Evolutionary conservation across 92 coral and sea anemone genomes (phyloP), one percentile per base, ranked within the genome.

Genomic region (Heliopora coerulea): DNA sequence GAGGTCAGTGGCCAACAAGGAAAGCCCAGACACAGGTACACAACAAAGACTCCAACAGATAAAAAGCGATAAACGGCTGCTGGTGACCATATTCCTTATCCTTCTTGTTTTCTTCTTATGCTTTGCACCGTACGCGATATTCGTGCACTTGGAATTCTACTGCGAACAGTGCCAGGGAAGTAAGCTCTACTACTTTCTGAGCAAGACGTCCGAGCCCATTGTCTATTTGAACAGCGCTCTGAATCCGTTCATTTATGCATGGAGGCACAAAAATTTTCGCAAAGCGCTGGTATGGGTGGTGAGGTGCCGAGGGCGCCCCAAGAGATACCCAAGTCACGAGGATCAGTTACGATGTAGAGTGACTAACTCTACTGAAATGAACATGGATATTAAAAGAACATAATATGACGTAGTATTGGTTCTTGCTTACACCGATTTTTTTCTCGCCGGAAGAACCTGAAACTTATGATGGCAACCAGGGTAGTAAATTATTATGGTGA

Each of bases 181-280:
- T 42, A 4, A 26, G 28, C 21, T 69, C n/a, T 72, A 67, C 39
- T 14, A 35, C 18, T 59, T 40, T 13, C 3, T 58, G 60, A 41
- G 59, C 46, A 68, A 48, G 18, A 27, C 83, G 19, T 82, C 89
- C 3, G 89, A 86, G 49, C 83, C 89, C 13, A 44, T 86, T 14
- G 69, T 82, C 54, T 83, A 78, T 31, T 31, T 86, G 37, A 86
- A 83, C 68, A 79, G 86, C 14, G 73, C 42, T 25, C 73, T 66
- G 15, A 66, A 66, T 57, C 73, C 73, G 42, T 66, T 66, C 35
- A 66, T 66, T 23, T 66, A 66, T 25, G 73, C 73, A 57, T 66
- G 73, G 57, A 32, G 57, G 31, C 73, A 66, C 57, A 24, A 66
- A 27, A 63, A 41, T 35, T 66, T 66, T 42, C 57, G 73, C 46